Base-by-base conservation (phyloP, 1,140 invertebrate species). In the Magallana gigas region DNA sequence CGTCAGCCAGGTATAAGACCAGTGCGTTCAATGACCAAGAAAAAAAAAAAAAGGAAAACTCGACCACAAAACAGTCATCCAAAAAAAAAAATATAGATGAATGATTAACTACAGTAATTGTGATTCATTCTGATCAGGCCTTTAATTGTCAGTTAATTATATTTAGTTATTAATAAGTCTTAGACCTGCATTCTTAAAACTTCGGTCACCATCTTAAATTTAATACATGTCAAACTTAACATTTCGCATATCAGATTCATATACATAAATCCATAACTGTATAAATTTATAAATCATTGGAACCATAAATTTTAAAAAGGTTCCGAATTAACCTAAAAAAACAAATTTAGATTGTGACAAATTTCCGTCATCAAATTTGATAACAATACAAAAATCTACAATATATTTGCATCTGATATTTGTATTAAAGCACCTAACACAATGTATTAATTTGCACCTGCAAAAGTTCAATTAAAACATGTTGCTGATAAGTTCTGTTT, bases 251-350 rank as follows among this genome's bases (percentile, higher is more conserved):
- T 23, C 14, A 76, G 11, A 76, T 76, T 76, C 68, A 76, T 76
- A 76, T 76, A 76, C 68, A 76, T 76, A 76, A 76, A 76, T 71
- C 68, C 68, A 76, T 76, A 76, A 76, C 23, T 76, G 68, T 76
- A 76, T 64, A 18, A 64, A 64, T 64, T 64, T 64, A 64, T 76
- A 76, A 76, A 29, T 76, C 18, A 76, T 29, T 76, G 29, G 68
- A 76, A 76, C 14, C 68, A 36, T 76, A 76, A 76, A 76, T 76
- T 76, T 76, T 9, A 76, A 18, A 64, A 64, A n/a, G 68, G 68
- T 76, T 76, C 12, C 23, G 23, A 76, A 76, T 76, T 76, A 76
- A 76, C 68, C 68, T 76, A 76, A 76, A 76, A 76, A 76, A 76
- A 29, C 18, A 12, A 29, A 76, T 76, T 76, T 23, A 76, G 18